Evolutionary conservation across 1,140 invertebrate species (phyloP), one percentile per base, ranked within the genome.

Genomic region (Episyrphus balteatus): DNA sequence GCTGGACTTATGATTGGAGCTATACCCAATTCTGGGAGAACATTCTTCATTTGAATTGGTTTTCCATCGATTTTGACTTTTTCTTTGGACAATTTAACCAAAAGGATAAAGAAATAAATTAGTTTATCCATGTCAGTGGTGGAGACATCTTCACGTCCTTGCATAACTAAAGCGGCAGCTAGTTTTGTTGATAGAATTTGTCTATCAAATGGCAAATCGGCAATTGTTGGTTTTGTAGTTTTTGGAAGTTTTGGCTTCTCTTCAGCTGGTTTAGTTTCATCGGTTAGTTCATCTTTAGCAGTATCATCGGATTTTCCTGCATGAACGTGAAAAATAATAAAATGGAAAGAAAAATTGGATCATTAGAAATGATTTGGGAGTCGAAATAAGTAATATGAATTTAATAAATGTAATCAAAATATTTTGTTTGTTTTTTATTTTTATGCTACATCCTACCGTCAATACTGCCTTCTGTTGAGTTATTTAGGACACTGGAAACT

Each of bases 131-230:
- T 66, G 58, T 89, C 84, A 38, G 79, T 78, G 42, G 83, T 78
- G 3, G 81, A 79, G 1, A 90, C 80, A 66, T 88, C 80, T 0
- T 81, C 83, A 63, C 82, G 80, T 33, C 86, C 86, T 69, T 87
- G 83, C 8, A 79, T 74, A 1, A 87, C 68, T 33, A 90, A 64
- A 9, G 83, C 84, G 19, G 76, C 79, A 1, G 87, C 83, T 56
- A 89, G 80, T 64, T 88, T 83, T 58, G 80, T 75, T 11, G 84
- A 83, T 50, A 88, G 84, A 36, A 61, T 5, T 37, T 64, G 57
- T 1, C 63, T 48, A 18, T 66, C 61, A 21, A 57, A 63, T 11
- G 63, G 62, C 31, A 66, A 44, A 33, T 9, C 34, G 7, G 43
- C 3, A 12, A 48, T 38, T 18, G 2, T 19, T n/a, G 26, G 18